Conservation (phyloP, 2,113 vertebrate species). For the Columba livia region DNA sequence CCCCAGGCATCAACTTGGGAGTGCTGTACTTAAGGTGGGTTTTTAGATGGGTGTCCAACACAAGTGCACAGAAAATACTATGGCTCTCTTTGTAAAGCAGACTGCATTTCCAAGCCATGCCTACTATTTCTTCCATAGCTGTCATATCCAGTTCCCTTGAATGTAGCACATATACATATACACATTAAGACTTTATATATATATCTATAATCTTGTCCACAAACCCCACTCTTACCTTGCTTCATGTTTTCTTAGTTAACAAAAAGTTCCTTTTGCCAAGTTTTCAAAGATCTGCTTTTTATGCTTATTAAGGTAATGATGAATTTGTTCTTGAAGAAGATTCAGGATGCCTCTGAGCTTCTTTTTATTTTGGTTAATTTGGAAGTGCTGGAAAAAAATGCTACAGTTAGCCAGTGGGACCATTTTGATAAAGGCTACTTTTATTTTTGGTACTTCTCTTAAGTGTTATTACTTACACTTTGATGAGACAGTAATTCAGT, state of each 20-base stretch:
- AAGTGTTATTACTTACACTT: neutral
- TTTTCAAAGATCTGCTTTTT: neutral
- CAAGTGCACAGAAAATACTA: neutral
- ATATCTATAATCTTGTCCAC: neutral
- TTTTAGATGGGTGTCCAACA: neutral
- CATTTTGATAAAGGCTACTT: neutral
- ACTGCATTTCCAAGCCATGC: neutral
- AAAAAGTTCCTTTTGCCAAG: neutral
- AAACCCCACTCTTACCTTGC: neutral
- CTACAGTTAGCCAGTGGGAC: neutral
- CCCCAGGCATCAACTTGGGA: neutral
- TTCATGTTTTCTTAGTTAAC: neutral
- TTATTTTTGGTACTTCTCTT: neutral
- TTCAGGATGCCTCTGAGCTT: neutral
- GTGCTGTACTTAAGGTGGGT: neutral
- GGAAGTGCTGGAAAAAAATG: neutral
- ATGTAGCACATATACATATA: neutral
- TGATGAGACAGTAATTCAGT: neutral
- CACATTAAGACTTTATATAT: neutral
- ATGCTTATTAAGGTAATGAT: neutral
- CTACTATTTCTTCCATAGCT: neutral
- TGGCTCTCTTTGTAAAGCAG: neutral
- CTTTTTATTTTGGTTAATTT: neutral
- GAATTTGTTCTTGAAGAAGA: neutral
- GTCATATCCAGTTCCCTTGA: neutral